These are phyloP conservation scores for Papilio dardanus DNA, from an alignment of 1,140 invertebrate species.

Conservation along the genomic window DNA sequence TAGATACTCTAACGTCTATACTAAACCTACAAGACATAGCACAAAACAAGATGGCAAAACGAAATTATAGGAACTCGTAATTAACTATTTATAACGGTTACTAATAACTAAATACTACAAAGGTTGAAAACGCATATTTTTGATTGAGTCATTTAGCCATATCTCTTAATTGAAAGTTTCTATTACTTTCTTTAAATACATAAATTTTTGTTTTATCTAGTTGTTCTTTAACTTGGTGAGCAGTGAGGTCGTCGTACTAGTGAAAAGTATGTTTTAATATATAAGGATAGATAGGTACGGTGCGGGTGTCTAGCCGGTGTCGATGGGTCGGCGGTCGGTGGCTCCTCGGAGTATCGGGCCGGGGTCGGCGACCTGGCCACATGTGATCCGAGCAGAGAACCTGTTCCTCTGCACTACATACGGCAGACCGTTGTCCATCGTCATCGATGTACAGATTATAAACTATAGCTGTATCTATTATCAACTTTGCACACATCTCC, in stretches of 20 bases:
- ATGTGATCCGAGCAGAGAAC: conserved; percentile 73
- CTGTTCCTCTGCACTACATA: conserved; percentile 75
- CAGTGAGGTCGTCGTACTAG: background rate
- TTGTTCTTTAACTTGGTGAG: background rate
- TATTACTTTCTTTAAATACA: background rate
- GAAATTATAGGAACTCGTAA: background rate
- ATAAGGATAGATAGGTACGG: conserved; percentile 40
- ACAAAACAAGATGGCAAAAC: background rate
- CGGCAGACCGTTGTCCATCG: conserved; percentile 53
- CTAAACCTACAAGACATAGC: background rate
- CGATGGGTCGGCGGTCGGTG: conserved; percentile 49
- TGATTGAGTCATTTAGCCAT: no score
- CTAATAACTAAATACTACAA: background rate
- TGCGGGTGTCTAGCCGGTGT: conserved; percentile 52
- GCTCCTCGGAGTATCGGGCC: conserved; percentile 63
- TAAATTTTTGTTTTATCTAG: background rate
- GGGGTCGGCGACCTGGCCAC: conserved; percentile 70
- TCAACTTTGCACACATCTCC: background rate
- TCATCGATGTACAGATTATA: conserved; percentile 38
- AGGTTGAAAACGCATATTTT: background rate
- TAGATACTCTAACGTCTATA: background rate
- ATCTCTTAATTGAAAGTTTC: no score
- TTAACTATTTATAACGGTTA: background rate
- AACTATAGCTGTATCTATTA: conserved; percentile 1
- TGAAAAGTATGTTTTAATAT: conserved; percentile 13